These are phyloP conservation scores for Philaenus spumarius DNA, from an alignment of 1,140 invertebrate genomes.

Conservation along the genomic window DNA sequence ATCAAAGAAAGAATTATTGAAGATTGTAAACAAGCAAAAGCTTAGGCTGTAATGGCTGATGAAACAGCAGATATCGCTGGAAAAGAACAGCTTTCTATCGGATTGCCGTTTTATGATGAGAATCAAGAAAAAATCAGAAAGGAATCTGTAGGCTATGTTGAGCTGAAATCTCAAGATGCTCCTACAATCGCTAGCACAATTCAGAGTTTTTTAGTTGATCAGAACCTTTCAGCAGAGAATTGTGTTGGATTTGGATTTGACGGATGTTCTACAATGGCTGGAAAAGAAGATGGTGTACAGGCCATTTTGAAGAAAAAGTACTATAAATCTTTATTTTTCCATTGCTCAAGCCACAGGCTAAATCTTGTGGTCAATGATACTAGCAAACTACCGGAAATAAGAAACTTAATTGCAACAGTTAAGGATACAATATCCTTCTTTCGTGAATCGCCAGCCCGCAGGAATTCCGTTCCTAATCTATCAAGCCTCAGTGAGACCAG, in stretches of 20 bases:
- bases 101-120: slow-evolving; percentile 26
- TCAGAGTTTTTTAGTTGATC: slow-evolving; percentile 19
- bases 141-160: slow-evolving; percentile 33
- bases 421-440: slow-evolving; percentile 36
- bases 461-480: slow-evolving; percentile 34
- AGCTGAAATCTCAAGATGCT: slow-evolving; percentile 17
- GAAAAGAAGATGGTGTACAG: slow-evolving; percentile 34
- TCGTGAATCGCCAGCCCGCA: slow-evolving; percentile 33
- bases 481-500: slow-evolving; percentile 29
- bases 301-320: slow-evolving; percentile 33
- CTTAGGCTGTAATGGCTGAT: slow-evolving; percentile 30
- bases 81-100: slow-evolving; percentile 33
- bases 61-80: slow-evolving; percentile 32
- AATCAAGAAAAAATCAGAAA: slow-evolving; percentile 24
- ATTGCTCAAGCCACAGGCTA: slow-evolving; percentile 36
- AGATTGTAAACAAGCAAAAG: slow-evolving; percentile 24
- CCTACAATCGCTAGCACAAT: slow-evolving; percentile 25
- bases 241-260: slow-evolving; percentile 31
- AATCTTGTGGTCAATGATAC: slow-evolving; percentile 36
- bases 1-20: slow-evolving; percentile 24
- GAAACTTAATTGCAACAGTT: slow-evolving; percentile 23
- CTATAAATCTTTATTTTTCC: slow-evolving; percentile 34
- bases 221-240: slow-evolving; percentile 18
- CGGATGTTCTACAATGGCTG: slow-evolving; percentile 35
- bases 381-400: background rate